Evolutionary conservation across 2,888 invertebrate species (phyloP).

Genomic region (Hedya salicella): DNA sequence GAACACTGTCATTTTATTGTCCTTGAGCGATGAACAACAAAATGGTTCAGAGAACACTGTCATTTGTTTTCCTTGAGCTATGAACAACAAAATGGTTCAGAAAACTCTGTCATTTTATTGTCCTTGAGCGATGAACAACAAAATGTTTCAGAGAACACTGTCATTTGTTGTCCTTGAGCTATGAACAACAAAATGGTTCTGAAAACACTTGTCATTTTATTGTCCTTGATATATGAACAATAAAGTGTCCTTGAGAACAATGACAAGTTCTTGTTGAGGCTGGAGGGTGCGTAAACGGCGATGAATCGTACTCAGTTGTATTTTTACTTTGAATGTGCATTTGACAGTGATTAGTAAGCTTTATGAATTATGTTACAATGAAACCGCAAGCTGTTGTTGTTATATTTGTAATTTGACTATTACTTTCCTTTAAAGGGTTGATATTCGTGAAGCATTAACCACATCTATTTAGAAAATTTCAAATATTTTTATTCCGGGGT

Average conservation of each 20-base stretch:
- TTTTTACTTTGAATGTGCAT: constrained; percentile 17
- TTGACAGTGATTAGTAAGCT: constrained; percentile 39
- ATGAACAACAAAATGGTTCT: not conserved
- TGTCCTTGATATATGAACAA: not conserved
- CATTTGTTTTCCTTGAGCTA: no score
- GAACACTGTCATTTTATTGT: no score
- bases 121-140: no score
- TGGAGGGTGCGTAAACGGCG: not conserved
- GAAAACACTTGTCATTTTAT: not conserved
- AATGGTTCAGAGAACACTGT: not conserved
- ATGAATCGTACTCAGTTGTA: constrained; percentile 5
- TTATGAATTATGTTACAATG: constrained; percentile 31
- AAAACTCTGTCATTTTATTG: no score
- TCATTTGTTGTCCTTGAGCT: not conserved
- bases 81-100: no score
- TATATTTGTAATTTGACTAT: constrained; percentile 17
- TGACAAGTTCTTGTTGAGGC: not conserved
- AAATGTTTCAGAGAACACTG: not conserved
- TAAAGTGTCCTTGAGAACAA: not conserved
- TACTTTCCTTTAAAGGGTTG: not conserved
- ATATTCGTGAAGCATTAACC: constrained; percentile 2
- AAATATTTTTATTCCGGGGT: no score
- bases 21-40: no score
- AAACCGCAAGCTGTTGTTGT: constrained; percentile 25
- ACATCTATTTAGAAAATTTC: no score